These are phyloP conservation scores for Salvelinus fontinalis DNA, from an alignment of 2,113 vertebrate species.

Conservation along the genomic window DNA sequence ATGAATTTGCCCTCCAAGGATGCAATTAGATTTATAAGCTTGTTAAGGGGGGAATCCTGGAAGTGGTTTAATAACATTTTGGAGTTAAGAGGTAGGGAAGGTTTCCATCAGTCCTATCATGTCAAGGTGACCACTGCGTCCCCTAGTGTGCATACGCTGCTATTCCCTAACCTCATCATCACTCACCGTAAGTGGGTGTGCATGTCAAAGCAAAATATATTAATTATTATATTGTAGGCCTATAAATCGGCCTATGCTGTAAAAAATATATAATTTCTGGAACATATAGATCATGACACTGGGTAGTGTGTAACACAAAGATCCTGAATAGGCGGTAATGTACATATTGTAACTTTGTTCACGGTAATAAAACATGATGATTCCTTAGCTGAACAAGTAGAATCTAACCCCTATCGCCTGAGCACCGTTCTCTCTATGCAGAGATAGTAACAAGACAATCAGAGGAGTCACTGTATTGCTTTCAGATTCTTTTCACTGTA, in stretches of 20 bases:
- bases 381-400: not conserved
- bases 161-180: too few species aligned
- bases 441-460: not conserved
- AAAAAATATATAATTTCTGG: too few species aligned
- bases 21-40: constrained; percentile 46
- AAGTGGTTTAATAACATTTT: not conserved
- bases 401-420: not conserved
- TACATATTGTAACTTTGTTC: not conserved
- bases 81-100: not conserved
- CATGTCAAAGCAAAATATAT: too few species aligned
- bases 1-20: constrained; percentile 35
- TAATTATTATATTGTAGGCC: too few species aligned
- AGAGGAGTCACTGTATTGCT: not conserved
- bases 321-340: too few species aligned
- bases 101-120: too few species aligned
- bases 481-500: not conserved
- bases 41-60: not conserved
- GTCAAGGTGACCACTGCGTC: too few species aligned
- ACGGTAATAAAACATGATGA: not conserved
- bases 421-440: not conserved
- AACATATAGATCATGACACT: too few species aligned
- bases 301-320: too few species aligned
- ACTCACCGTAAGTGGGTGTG: too few species aligned
- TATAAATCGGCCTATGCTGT: too few species aligned
- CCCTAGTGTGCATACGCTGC: too few species aligned